These are phyloP conservation scores for Chrysolina oricalcia DNA, from an alignment of 2,888 invertebrate species.

Conservation along the genomic window DNA sequence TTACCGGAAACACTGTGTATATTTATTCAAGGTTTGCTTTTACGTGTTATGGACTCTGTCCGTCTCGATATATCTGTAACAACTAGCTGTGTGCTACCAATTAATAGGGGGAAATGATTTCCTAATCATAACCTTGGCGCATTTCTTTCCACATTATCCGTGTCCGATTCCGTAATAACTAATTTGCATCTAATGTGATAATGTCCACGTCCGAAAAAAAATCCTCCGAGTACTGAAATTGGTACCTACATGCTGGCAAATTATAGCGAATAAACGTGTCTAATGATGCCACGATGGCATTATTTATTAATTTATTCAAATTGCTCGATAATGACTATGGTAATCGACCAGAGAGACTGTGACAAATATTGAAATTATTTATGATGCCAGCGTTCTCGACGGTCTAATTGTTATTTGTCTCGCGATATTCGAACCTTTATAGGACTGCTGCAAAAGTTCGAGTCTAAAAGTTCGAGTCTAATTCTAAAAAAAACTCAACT, in stretches of 20 bases:
- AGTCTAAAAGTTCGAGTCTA: not conserved
- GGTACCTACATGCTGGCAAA: constrained; percentile 42
- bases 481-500: too few relatives aligned
- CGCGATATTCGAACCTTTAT: not conserved
- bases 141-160: constrained; percentile 18
- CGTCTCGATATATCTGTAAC: not conserved
- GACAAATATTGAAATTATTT: constrained; percentile 35
- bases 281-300: constrained; percentile 43
- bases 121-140: not conserved
- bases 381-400: constrained; percentile 28
- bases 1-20: too few relatives aligned
- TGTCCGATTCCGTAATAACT: constrained; percentile 25
- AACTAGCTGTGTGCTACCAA: not conserved
- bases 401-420: constrained; percentile 20
- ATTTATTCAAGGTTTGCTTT: not conserved
- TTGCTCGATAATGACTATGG: constrained; percentile 37
- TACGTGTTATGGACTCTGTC: not conserved
- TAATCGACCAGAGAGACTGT: constrained; percentile 24
- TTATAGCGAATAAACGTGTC: constrained; percentile 43
- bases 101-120: not conserved
- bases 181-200: constrained; percentile 41
- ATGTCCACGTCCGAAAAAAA: constrained; percentile 21
- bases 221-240: constrained; percentile 37
- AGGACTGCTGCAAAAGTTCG: not conserved
- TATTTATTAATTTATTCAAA: constrained; percentile 49